phyloP scores from a whole-genome alignment of 1,140 invertebrate genomes.

The Planococcus citri region DNA sequence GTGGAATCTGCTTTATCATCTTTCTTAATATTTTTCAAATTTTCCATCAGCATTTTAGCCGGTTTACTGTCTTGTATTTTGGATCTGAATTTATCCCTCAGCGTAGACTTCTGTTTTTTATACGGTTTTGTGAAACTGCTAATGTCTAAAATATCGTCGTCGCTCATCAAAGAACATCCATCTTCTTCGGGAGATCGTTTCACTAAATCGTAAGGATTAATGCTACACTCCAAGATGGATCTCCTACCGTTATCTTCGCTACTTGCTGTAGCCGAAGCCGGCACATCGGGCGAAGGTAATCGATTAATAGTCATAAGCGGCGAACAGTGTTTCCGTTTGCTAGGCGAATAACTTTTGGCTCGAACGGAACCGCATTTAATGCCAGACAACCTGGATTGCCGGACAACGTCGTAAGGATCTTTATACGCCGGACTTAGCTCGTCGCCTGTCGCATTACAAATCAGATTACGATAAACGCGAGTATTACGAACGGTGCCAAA shows the following conservation, averaged over 20 bases:
- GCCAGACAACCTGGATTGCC: slow-evolving; percentile 48
- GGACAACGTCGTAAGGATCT: slow-evolving; percentile 69
- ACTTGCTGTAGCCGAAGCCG: background rate
- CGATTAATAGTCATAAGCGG: slow-evolving; percentile 32
- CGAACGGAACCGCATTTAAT: slow-evolving; percentile 39
- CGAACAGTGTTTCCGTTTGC: slow-evolving; percentile 34
- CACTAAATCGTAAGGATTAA: slow-evolving; percentile 72
- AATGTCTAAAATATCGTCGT: slow-evolving; percentile 30
- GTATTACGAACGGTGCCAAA: slow-evolving; percentile 28
- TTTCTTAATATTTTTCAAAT: background rate
- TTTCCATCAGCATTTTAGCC: background rate
- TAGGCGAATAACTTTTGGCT: slow-evolving; percentile 43
- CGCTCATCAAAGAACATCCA: slow-evolving; percentile 25
- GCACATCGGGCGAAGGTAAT: slow-evolving; percentile 17
- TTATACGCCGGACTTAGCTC: slow-evolving; percentile 31
- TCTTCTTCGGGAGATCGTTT: slow-evolving; percentile 31
- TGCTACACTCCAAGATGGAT: slow-evolving; percentile 70
- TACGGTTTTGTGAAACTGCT: background rate
- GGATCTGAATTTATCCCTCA: slow-evolving; percentile 23
- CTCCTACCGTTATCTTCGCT: slow-evolving; percentile 30
- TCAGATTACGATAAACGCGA: slow-evolving; percentile 42
- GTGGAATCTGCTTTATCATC: slow-evolving; percentile 13
- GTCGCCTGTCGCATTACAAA: slow-evolving; percentile 38
- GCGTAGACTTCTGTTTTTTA: slow-evolving; percentile 26
- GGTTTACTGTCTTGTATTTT: slow-evolving; percentile 20